Conservation (phyloP, 2,113 vertebrate species). For the Aepyceros melampus region DNA sequence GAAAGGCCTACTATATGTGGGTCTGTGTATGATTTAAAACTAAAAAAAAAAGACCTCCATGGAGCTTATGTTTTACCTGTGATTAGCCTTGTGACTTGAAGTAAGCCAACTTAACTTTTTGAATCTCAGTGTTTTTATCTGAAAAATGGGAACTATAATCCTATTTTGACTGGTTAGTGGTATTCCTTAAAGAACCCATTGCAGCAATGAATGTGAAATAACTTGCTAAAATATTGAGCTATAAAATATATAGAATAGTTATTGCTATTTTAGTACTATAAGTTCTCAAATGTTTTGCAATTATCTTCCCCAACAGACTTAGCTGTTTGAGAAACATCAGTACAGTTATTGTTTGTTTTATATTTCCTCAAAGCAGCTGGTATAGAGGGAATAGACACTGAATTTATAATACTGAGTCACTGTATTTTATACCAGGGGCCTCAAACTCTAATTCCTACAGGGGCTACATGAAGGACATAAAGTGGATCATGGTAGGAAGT, state of each 20-base stretch:
- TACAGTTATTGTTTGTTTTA: conserved; percentile 41
- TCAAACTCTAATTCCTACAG: conserved; percentile 25
- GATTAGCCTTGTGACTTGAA: neutral
- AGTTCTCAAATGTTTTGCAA: conserved; percentile 36
- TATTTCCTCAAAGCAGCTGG: conserved; percentile 59
- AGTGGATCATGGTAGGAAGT: neutral
- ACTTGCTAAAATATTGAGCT: conserved; percentile 10
- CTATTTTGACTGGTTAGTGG: neutral
- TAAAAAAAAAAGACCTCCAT: neutral
- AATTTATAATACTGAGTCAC: conserved; percentile 14
- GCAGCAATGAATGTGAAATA: conserved; percentile 20
- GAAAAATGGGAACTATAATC: conserved; percentile 11
- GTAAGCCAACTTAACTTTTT: neutral
- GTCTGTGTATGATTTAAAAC: neutral
- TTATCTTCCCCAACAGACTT: conserved; percentile 48
- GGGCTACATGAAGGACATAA: neutral
- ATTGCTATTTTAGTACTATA: conserved; percentile 18
- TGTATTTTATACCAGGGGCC: neutral
- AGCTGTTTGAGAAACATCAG: conserved; percentile 21
- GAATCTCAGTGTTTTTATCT: conserved; percentile 30
- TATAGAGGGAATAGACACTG: neutral
- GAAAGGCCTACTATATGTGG: neutral
- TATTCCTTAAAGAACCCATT: neutral
- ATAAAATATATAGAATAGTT: conserved; percentile 39
- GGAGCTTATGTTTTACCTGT: neutral